Base-by-base conservation (phyloP, 1,140 invertebrate genomes). In the Tetramorium alpestre region DNA sequence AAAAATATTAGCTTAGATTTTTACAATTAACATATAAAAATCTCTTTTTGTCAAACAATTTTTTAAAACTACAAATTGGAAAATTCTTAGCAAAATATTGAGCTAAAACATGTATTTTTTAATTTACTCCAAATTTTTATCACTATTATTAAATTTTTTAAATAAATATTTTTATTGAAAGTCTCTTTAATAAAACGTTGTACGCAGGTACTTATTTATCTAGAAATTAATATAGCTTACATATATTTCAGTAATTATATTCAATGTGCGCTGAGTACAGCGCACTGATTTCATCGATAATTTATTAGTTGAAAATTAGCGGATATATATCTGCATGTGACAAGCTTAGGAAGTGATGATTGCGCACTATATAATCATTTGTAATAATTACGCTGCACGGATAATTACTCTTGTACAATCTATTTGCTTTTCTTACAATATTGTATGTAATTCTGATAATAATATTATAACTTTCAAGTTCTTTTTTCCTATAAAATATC, bases 261-360 rank as follows among this genome's bases (percentile, higher is more conserved):
- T 44, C 13, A 67, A 69, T 62, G 51, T 76, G 56, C 54, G 54
- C 56, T 22, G 49, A 5, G 33, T 41, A 25, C 22, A 56, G 18
- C 16, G 6, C 51, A 70, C 10, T 65, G 51, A 81, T 81, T 70
- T 70, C 38, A 80, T 70, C 51, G 38, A 70, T 81, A 81, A 70
- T 81, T 70, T 81, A 70, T 70, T 41, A 41, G 65, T 70, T 28
- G 49, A 69, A 54, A 81, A 70, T 81, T 70, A 70, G 22, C 78
- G 22, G 65, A 56, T 44, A 49, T 70, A 28, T 70, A 44, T 56
- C 65, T 81, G 78, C 64, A 33, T 70, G 22, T 70, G 78, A 81
- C 78, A 81, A 70, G 64, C 18, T 56, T 70, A 44, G 38, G 41
- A 38, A 70, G 11, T 22, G 10, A 81, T 41, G 65, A 70, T 56